phyloP scores from a whole-genome alignment of 2,113 vertebrate species.

The Pycnonotus jocosus region DNA sequence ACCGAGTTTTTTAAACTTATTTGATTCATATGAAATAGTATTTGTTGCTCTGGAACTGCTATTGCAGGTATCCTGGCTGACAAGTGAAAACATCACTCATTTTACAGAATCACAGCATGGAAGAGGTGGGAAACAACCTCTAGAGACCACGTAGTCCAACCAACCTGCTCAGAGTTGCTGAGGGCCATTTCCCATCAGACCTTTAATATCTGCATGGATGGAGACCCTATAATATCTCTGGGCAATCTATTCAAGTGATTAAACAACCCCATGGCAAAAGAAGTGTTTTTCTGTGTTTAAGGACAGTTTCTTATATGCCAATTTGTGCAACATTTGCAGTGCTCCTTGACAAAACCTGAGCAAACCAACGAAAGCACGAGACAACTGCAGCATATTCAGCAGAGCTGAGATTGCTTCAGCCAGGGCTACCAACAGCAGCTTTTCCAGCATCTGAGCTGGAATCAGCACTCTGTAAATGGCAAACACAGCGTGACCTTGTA shows the following conservation, averaged over 20 bases:
- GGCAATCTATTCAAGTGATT: not conserved
- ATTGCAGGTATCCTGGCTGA: not conserved
- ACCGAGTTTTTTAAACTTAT: not conserved
- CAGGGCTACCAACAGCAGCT: not conserved
- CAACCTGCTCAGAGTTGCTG: not conserved
- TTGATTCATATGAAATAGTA: not conserved
- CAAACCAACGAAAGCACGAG: not conserved
- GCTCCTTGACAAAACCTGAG: not conserved
- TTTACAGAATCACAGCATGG: not conserved
- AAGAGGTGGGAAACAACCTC: not conserved
- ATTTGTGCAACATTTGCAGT: not conserved
- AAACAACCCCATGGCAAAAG: not conserved
- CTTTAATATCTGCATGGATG: not conserved
- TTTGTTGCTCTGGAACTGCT: not conserved
- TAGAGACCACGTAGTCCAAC: rapidly evolving
- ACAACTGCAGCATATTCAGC: not conserved
- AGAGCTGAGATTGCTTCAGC: not conserved
- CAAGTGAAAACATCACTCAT: not conserved
- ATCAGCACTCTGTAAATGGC: not conserved
- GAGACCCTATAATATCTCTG: not conserved
- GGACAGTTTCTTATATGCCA: not conserved
- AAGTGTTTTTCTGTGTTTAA: not conserved
- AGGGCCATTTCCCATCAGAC: not conserved
- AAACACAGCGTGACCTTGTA: not conserved
- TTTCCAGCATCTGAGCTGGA: not conserved